Evolutionary conservation across 2,888 invertebrate species (phyloP).

Genomic region (Netelia virgata): DNA sequence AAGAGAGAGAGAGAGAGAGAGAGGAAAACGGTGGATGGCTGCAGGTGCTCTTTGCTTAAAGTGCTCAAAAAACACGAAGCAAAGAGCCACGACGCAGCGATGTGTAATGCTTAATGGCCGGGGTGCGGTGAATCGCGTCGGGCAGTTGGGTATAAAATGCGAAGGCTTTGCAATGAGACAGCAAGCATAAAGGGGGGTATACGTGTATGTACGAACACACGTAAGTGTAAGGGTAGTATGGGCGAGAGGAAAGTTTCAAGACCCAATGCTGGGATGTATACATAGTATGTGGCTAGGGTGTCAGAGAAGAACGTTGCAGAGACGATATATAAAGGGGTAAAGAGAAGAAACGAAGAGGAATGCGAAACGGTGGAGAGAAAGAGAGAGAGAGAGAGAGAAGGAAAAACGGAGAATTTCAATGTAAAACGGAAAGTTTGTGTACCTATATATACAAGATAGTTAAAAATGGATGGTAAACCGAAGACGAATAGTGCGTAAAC

Average conservation of each 20-base stretch:
- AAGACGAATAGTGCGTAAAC: constrained; percentile 40
- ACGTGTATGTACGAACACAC: neutral
- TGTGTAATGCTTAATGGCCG: constrained; percentile 79
- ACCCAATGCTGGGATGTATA: constrained; percentile 21
- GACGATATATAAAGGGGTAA: constrained; percentile 34
- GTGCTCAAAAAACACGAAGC: constrained; percentile 73
- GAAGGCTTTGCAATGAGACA: constrained; percentile 68
- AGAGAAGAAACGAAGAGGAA: constrained; percentile 52
- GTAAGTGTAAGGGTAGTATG: neutral
- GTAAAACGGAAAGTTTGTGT: constrained; percentile 13
- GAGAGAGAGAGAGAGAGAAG: constrained; percentile 12
- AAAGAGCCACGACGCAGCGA: constrained; percentile 70
- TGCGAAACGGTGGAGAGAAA: constrained; percentile 52
- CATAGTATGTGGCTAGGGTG: constrained; percentile 20
- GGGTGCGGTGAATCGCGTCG: constrained; percentile 71
- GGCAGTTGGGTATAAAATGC: constrained; percentile 61
- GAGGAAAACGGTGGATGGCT: constrained; percentile 60
- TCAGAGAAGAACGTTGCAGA: constrained; percentile 13
- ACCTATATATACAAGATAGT: constrained; percentile 29
- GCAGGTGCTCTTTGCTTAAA: constrained; percentile 76
- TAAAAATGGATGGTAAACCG: constrained; percentile 52
- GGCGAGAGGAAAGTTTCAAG: constrained; percentile 37
- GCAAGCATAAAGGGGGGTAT: constrained; percentile 54
- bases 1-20: neutral
- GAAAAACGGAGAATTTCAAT: constrained; percentile 42